Percentiles rank a stretch among this genome's conserved stretches.
Evolutionary conservation across 2,888 invertebrate species (phyloP).

Genomic region (Homarus gammarus): DNA sequence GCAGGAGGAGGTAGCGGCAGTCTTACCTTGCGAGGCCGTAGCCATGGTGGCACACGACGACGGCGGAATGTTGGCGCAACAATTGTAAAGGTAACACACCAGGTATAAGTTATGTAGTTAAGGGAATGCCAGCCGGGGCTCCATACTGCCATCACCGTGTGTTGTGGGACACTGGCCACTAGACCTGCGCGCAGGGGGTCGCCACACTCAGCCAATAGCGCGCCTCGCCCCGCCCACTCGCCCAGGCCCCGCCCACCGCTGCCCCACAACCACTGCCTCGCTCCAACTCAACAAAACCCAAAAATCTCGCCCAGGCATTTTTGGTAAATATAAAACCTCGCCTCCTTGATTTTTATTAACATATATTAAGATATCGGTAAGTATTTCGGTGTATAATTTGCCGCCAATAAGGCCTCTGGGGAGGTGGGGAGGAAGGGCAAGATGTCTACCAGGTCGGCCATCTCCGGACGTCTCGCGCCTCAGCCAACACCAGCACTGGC

Average conservation of each 20-base stretch:
- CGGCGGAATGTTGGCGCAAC: slow-evolving; percentile 29
- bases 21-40: slow-evolving; percentile 55
- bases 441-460: slow-evolving; percentile 27
- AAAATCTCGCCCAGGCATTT: slow-evolving; percentile 30
- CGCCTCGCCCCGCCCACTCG: slow-evolving; percentile 42
- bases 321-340: slow-evolving; percentile 32
- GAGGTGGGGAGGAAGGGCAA: not conserved
- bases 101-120: slow-evolving; percentile 56
- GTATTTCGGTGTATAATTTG: not conserved
- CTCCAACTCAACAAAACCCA: slow-evolving; percentile 12
- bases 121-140: slow-evolving; percentile 28
- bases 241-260: slow-evolving; percentile 42
- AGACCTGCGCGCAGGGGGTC: slow-evolving; percentile 57
- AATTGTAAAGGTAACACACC: slow-evolving; percentile 43
- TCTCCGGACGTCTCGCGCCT: not conserved
- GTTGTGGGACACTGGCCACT: slow-evolving; percentile 48
- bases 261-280: slow-evolving; percentile 13
- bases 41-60: slow-evolving; percentile 44
- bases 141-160: slow-evolving; percentile 60
- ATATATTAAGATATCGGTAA: slow-evolving; percentile 20
- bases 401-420: not conserved
- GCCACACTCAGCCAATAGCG: slow-evolving; percentile 35
- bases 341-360: slow-evolving; percentile 20
- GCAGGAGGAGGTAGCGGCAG: not conserved
- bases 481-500: slow-evolving; percentile 1